A percentile compares a stretch with the other conserved stretches of the same genome.
phyloP scores from a whole-genome alignment of 2,113 vertebrate species.

The Myotis yumanensis region DNA sequence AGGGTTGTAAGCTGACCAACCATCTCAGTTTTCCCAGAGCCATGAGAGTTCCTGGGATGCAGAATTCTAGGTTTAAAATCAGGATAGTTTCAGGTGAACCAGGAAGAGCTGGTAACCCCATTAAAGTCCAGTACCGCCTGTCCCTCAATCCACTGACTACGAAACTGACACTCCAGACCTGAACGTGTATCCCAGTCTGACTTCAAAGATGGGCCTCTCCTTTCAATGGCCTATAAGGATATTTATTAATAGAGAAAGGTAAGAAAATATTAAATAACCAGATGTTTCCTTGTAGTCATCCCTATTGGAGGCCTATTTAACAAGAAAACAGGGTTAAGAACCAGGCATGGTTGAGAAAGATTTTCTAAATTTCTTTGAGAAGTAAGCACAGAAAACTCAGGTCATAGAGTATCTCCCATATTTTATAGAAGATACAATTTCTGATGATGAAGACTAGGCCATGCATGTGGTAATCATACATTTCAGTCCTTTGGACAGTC shows the following conservation, averaged over 20 bases:
- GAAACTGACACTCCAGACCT: constrained; percentile 30
- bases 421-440: background rate
- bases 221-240: background rate
- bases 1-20: background rate
- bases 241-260: background rate
- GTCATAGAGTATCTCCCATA: background rate
- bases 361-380: constrained; percentile 17
- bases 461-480: background rate
- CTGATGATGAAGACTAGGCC: background rate
- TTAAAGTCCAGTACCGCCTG: background rate
- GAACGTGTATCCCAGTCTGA: background rate
- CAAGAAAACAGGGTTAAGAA: constrained; percentile 13
- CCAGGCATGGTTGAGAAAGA: background rate
- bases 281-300: background rate
- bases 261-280: background rate
- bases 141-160: background rate
- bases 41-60: background rate
- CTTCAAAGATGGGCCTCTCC: background rate
- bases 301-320: background rate
- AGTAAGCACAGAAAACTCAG: background rate
- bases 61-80: constrained; percentile 45
- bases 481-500: background rate
- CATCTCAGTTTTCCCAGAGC: background rate
- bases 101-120: background rate
- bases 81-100: background rate